These are phyloP conservation scores for Meles meles DNA, from an alignment of 2,113 vertebrate species.

Conservation along the genomic window DNA sequence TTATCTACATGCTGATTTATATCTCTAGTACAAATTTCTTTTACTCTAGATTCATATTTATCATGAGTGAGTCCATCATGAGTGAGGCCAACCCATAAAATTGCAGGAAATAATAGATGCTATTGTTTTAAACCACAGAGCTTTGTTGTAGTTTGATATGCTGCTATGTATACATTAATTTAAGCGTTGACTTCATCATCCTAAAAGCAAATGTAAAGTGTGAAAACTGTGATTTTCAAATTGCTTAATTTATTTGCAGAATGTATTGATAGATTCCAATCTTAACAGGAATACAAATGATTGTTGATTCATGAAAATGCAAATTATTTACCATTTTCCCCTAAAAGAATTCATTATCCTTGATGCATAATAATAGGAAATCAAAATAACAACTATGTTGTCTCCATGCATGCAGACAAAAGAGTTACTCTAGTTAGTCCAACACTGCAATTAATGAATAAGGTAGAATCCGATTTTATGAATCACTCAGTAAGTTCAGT, in stretches of 20 bases:
- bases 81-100: not conserved
- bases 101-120: not conserved
- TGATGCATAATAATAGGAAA: not conserved
- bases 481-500: slow-evolving; percentile 35
- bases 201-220: not conserved
- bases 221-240: not conserved
- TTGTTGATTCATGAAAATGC: slow-evolving; percentile 30
- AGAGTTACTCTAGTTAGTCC: not conserved
- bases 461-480: slow-evolving; percentile 37
- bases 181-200: not conserved
- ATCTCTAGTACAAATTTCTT: not conserved
- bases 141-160: slow-evolving; percentile 22
- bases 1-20: not conserved
- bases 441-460: slow-evolving; percentile 31
- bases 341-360: slow-evolving; percentile 30
- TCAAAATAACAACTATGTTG: slow-evolving; percentile 50
- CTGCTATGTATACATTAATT: not conserved
- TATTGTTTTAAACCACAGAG: not conserved
- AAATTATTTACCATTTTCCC: slow-evolving; percentile 16
- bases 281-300: slow-evolving; percentile 21
- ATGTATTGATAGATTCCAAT: slow-evolving; percentile 18
- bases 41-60: not conserved
- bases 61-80: not conserved
- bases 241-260: slow-evolving; percentile 39
- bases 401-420: slow-evolving; percentile 34